Conservation (phyloP, 1,140 invertebrate species). For the Heliothis virescens region DNA sequence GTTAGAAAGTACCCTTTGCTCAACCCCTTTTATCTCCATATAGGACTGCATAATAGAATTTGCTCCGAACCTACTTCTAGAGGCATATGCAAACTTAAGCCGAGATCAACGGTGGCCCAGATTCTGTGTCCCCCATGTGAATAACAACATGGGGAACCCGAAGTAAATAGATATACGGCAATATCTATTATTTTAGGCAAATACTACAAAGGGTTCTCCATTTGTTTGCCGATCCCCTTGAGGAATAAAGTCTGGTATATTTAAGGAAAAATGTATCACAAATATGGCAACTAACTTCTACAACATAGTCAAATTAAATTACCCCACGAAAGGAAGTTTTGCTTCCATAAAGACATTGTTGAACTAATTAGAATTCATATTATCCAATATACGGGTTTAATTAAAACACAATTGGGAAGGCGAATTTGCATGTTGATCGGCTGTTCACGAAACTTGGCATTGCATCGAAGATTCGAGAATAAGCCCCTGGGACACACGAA, state of each 20-base stretch:
- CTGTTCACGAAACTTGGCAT: not conserved
- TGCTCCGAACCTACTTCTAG: not conserved
- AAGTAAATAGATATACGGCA: slow-evolving; percentile 30
- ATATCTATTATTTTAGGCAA: slow-evolving; percentile 38
- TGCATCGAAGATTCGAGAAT: slow-evolving; percentile 9
- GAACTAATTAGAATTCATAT: not conserved
- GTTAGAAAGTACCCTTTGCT: too few relatives aligned
- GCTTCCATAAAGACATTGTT: not conserved
- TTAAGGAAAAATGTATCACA: slow-evolving; percentile 10
- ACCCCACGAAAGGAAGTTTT: not conserved
- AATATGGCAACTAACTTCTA: not conserved
- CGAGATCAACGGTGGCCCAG: not conserved
- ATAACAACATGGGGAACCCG: slow-evolving; percentile 25
- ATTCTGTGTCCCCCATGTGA: not conserved
- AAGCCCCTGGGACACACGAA: not conserved
- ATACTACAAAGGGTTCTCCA: slow-evolving; percentile 19
- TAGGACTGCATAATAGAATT: not conserved
- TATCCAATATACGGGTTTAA: slow-evolving; percentile 27
- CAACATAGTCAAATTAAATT: not conserved
- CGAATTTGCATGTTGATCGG: slow-evolving; percentile 12
- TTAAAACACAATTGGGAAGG: slow-evolving; percentile 10
- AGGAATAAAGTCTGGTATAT: not conserved
- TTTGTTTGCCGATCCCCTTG: slow-evolving; percentile 4
- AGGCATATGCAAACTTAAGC: slow-evolving; percentile 6
- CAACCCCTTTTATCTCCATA: too few relatives aligned